These are phyloP conservation scores for sheep (Ovis aries) DNA, from an alignment of 2,113 vertebrate species.

Conservation along the genomic window DNA sequence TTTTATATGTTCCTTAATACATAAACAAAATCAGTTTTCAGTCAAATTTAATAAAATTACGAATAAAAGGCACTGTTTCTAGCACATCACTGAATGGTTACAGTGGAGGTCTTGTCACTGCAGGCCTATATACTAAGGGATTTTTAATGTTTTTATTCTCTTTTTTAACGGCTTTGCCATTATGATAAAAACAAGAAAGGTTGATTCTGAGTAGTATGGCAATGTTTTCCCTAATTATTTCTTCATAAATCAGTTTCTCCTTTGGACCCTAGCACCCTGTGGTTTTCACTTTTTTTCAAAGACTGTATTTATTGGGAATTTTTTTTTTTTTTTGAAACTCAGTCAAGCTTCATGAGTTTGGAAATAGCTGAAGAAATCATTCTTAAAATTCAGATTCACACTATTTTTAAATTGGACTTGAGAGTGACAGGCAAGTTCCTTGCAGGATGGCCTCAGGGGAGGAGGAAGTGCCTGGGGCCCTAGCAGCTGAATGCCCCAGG, in stretches of 20 bases:
- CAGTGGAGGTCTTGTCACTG: not conserved
- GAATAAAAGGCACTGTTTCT: not conserved
- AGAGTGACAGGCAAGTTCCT: slow-evolving; percentile 41
- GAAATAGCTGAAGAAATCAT: not conserved
- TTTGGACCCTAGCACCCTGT: not conserved
- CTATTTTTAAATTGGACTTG: not conserved
- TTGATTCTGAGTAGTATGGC: not conserved
- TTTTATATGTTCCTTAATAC: not conserved
- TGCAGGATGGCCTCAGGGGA: not conserved
- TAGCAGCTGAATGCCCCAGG: slow-evolving; percentile 75
- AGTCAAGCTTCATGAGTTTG: not conserved
- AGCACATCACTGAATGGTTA: not conserved
- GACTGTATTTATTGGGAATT: not conserved
- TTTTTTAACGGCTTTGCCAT: not conserved
- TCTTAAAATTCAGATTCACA: not conserved
- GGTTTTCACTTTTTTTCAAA: slow-evolving; percentile 8
- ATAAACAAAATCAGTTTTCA: not conserved
- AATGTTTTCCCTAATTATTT: not conserved
- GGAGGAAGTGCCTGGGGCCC: slow-evolving; percentile 64
- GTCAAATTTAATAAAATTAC: not conserved
- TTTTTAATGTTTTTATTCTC: not conserved
- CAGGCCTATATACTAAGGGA: not conserved
- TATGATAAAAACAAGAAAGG: not conserved
- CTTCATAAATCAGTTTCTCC: not conserved
- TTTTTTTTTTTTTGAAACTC: not conserved